Base-by-base conservation (phyloP, 2,113 vertebrate species). In the Sphaerodactylus townsendi region DNA sequence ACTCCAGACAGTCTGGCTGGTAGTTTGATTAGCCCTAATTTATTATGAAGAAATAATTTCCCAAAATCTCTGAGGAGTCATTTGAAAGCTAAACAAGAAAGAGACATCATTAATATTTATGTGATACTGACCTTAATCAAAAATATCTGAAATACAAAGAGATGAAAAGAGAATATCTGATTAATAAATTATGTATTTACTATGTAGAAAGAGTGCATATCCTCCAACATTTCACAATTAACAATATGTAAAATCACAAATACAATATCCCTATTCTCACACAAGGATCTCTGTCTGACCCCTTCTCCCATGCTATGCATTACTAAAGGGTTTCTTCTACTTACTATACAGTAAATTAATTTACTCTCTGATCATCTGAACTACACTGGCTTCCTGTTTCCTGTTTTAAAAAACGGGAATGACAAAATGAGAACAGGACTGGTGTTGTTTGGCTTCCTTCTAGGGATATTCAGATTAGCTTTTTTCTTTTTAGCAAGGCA, bases 11-110 rank as follows among this genome's bases (percentile, higher is more conserved):
- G 81, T 83, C 89, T 93, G 88, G 90, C 89, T 94, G 84, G 89
- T 81, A 90, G 86, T 92, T 90, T 90, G 64, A 86, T 81, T 78
- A 94, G 82, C 82, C 91, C 85, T 92, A 92, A 93, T 91, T 95
- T 94, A 93, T 94, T 91, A 86, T 89, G 89, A 91, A 86, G 91
- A 93, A 93, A 93, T 93, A 90, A 93, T 92, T 92, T 93, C 53
- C 81, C 92, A 77, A 70, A 93, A 92, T 91, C 80, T 76, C 84
- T 71, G 86, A 80, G 74, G 90, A 85, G 78, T 91, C 62, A 83
- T 89, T 90, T 93, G 88, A 90, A 86, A 86, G 79, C 59, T 88
- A n/a, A 79, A 88, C 88, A 85, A 68, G 37, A 80, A 84, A 86
- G 82, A 65, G 87, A 87, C 30, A 28, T 83, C 77, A n/a, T 82